Conservation (phyloP, 1,140 invertebrate species). For the Bombus balteatus region DNA sequence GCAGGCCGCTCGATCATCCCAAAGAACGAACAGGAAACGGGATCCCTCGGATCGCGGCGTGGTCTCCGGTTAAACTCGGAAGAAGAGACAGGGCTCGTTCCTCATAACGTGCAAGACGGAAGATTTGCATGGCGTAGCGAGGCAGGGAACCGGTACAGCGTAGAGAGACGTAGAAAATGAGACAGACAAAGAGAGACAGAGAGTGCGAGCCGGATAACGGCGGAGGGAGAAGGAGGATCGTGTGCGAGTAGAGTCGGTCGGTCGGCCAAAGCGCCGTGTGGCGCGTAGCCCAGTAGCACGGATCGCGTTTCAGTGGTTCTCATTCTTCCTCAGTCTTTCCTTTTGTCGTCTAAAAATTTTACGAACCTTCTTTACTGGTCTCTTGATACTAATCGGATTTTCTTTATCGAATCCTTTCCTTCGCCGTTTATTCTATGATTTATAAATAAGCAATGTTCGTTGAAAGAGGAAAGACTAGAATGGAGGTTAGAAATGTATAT, state of each 20-base stretch:
- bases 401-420: neutral
- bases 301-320: constrained; percentile 68
- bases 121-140: constrained; percentile 25
- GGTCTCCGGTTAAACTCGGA: constrained; percentile 21
- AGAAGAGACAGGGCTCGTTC: constrained; percentile 16
- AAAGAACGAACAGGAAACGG: neutral
- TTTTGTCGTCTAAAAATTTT: too few relatives aligned
- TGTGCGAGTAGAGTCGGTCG: constrained; percentile 58
- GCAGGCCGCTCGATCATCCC: constrained; percentile 32
- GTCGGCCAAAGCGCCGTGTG: constrained; percentile 60
- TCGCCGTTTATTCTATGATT: neutral
- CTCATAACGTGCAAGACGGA: constrained; percentile 31
- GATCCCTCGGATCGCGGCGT: neutral
- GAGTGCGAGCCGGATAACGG: constrained; percentile 4
- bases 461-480: too few relatives aligned
- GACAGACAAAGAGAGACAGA: neutral
- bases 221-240: constrained; percentile 13
- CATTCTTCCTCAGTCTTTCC: constrained; percentile 23
- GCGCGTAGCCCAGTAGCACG: constrained; percentile 75
- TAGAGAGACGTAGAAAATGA: neutral
- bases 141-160: neutral
- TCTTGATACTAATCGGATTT: neutral
- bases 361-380: neutral
- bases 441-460: too few relatives aligned
- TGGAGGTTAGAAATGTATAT: too few relatives aligned